Base-by-base conservation (phyloP, 2,888 invertebrate species). In the Adela reaumurella region DNA sequence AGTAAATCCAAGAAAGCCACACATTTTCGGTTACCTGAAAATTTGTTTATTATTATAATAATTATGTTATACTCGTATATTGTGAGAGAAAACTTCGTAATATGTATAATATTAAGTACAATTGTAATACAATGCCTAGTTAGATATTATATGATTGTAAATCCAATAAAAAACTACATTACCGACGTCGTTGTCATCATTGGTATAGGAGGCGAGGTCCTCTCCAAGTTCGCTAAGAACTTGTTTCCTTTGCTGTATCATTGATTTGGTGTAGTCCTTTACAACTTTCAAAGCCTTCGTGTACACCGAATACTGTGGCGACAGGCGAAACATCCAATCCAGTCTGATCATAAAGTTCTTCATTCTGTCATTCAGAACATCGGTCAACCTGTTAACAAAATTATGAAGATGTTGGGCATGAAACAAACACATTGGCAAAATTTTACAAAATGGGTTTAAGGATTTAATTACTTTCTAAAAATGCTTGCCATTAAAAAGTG, bases 1-100 rank as follows among this genome's bases (percentile, higher is more conserved):
- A 89, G 62, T 41, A 88, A 68, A 68, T 89, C 89, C 58, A 89
- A 67, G 58, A 89, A 87, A 0, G 86, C 85, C 58, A 84, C 78
- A 58, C 83, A 84, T 53, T 83, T 84, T 57, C 82, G 84, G 10
- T 72, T 73, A 24, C 83, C 85, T 65, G 43, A 3, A 60, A 59
- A 14, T 24, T 24, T 24, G 8, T 24, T 24, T 24, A 24, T 24
- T 24, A 24, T 24, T 24, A 24, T 24, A 24, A 24, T 24, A 24
- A 24, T 24, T 24, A n/a, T n/a, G n/a, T n/a, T n/a, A n/a, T n/a
- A n/a, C n/a, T n/a, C n/a, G n/a, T n/a, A n/a, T n/a, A n/a, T n/a
- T n/a, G n/a, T n/a, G n/a, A n/a, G n/a, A n/a, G n/a, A n/a, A n/a
- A n/a, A n/a, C n/a, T n/a, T n/a, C n/a, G n/a, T n/a, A n/a, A n/a